Base-by-base conservation (phyloP, 2,888 invertebrate genomes). In the Temnothorax ravouxi region DNA sequence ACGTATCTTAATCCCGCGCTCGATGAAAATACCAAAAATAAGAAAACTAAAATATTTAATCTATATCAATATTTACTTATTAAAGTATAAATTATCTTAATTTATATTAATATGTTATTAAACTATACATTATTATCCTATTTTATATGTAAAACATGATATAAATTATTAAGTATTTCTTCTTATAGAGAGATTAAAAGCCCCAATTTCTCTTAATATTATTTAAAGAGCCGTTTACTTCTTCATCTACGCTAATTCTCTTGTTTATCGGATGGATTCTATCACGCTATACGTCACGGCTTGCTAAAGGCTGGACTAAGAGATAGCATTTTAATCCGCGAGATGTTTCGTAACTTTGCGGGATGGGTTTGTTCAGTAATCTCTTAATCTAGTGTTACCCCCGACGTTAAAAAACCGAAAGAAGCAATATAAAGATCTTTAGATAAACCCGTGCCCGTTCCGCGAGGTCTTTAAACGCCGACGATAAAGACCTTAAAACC, bases 391-490 rank as follows among this genome's bases (percentile, higher is more conserved):
- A 81, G 84, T 86, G 81, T 84, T 81, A 81, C 83, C 52, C 54
- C 47, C 76, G 62, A 67, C 62, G 69, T 84, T 76, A 84, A 69
- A 75, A 81, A 84, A 79, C 41, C 44, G 84, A 84, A 85, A 86
- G 85, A 87, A 87, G 84, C 84, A 83, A 84, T 87, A 88, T 82
- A 85, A 87, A 74, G 87, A 72, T 82, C 74, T 50, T 41, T 71
- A 87, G 85, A 87, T 87, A 87, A 87, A 87, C 77, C 81, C 79
- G 74, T 81, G 79, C 76, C 69, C 79, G 77, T 85, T 82, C 84
- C 61, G 29, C n/a, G 29, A 41, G 75, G 82, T 85, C 87, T 79
- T 88, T 88, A 88, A 88, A 82, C 56, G 82, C 66, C 80, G 64
- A 79, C 84, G 85, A 71, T 87, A 87, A 84, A 85, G 79, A 74